phyloP scores from a whole-genome alignment of 64 coral and sea anemone species.

The Dendronephthya gigantea region DNA sequence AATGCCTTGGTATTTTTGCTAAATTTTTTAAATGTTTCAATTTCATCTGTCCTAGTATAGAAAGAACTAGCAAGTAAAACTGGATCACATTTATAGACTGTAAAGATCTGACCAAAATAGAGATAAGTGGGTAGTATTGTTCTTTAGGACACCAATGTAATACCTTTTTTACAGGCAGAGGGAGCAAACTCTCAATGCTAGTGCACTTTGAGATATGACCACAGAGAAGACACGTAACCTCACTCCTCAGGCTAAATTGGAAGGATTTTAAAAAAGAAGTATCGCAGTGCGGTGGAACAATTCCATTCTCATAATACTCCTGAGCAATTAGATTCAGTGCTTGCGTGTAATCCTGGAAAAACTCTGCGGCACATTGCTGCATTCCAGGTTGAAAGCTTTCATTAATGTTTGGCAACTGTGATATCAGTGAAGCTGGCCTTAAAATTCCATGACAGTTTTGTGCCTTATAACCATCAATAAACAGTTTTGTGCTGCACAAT shows the following conservation, averaged over 20 bases:
- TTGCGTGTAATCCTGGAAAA: slow-evolving; percentile 36
- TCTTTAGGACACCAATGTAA: too few relatives aligned
- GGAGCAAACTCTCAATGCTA: slow-evolving; percentile 29
- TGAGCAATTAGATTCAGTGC: background rate
- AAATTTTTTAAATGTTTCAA: too few relatives aligned
- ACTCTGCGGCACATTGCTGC: slow-evolving; percentile 50
- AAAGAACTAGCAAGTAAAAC: too few relatives aligned
- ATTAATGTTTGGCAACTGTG: slow-evolving; percentile 33
- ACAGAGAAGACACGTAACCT: slow-evolving; percentile 37
- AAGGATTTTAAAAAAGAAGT: slow-evolving; percentile 39
- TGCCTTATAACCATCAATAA: slow-evolving; percentile 18
- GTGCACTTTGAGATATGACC: slow-evolving; percentile 22
- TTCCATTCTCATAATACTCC: slow-evolving; percentile 30
- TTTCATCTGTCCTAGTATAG: too few relatives aligned
- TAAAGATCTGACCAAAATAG: too few relatives aligned
- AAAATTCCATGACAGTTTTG: slow-evolving; percentile 29
- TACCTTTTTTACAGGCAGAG: slow-evolving; percentile 29
- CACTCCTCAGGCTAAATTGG: slow-evolving; percentile 37
- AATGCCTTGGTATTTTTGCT: too few relatives aligned
- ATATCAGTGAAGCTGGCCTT: slow-evolving; percentile 27
- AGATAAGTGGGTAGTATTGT: too few relatives aligned
- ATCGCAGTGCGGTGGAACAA: slow-evolving; percentile 27
- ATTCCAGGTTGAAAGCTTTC: slow-evolving; percentile 10
- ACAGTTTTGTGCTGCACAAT: too few relatives aligned
- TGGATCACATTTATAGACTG: too few relatives aligned